These are phyloP conservation scores for Xanthia icteritia DNA, from an alignment of 2,888 invertebrate species.

Conservation along the genomic window DNA sequence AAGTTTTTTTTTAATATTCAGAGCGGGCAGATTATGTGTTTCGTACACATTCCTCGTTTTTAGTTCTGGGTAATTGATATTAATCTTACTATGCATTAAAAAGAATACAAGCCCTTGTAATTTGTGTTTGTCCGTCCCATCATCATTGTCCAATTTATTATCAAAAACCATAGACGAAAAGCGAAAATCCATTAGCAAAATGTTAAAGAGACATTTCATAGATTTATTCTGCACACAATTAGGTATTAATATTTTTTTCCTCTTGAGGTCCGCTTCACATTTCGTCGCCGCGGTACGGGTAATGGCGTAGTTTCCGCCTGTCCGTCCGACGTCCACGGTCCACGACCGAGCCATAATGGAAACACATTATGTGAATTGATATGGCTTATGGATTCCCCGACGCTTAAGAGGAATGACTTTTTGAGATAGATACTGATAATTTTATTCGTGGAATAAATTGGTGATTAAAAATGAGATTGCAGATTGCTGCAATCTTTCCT, in stretches of 20 bases:
- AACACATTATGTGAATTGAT: conserved; percentile 61
- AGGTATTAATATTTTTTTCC: conserved; percentile 54
- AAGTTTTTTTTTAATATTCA: not conserved
- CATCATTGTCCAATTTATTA: not conserved
- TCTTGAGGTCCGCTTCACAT: conserved; percentile 46
- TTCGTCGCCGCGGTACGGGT: conserved; percentile 38
- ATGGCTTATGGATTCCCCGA: conserved; percentile 46
- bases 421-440: conserved; percentile 13
- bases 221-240: conserved; percentile 27
- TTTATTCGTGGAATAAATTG: conserved; percentile 20
- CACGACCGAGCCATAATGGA: conserved; percentile 38
- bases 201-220: conserved; percentile 15
- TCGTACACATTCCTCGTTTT: not conserved
- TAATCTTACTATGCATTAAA: not conserved
- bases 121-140: not conserved
- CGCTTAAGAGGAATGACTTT: conserved; percentile 41
- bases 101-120: not conserved
- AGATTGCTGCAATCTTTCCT: not conserved
- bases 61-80: not conserved
- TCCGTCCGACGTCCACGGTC: conserved; percentile 31
- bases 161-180: not conserved
- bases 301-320: conserved; percentile 60
- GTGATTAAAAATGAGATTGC: conserved; percentile 1
- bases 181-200: conserved; percentile 15
- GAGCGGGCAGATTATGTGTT: not conserved